These are phyloP conservation scores for Thunnus albacares DNA, from an alignment of 2,797 vertebrate genomes.

Conservation along the genomic window DNA sequence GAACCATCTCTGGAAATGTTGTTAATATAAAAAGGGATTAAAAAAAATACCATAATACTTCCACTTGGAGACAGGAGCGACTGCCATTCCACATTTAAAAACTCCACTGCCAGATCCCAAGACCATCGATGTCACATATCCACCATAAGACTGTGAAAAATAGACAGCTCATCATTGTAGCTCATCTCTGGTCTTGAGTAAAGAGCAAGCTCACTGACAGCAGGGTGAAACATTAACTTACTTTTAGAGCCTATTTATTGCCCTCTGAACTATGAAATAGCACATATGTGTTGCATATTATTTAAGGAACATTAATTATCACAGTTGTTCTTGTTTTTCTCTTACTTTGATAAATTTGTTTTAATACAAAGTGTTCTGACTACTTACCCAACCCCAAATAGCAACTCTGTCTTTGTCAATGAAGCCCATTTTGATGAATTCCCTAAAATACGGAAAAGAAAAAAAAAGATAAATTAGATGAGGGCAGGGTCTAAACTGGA, in stretches of 20 bases:
- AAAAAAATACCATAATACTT: constrained; percentile 92
- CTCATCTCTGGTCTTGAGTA: constrained; percentile 17
- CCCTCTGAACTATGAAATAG: constrained; percentile 11
- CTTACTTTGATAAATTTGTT: constrained; percentile 2
- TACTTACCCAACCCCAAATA: constrained; percentile 99
- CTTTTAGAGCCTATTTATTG: constrained; percentile 11
- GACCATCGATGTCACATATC: constrained; percentile 97
- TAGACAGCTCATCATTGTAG: constrained; percentile 18
- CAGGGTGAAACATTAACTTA: constrained; percentile 50
- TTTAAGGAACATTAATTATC: not conserved
- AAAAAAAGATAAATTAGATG: constrained; percentile 1
- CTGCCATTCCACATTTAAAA: constrained; percentile 98
- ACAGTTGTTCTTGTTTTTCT: not conserved
- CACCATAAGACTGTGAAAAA: constrained; percentile 94
- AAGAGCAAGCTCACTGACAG: constrained; percentile 17
- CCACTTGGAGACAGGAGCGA: constrained; percentile 97
- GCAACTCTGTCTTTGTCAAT: constrained; percentile 92
- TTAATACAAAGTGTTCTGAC: not conserved
- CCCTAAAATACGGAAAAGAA: constrained; percentile 81
- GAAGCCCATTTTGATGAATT: constrained; percentile 91
- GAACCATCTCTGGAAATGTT: not conserved
- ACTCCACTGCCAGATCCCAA: constrained; percentile 92
- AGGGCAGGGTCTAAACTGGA: not conserved
- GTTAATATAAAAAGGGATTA: not conserved
- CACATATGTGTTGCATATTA: too few species aligned